Base-by-base conservation (phyloP, 2,888 invertebrate species). In the Melitaea athalia region DNA sequence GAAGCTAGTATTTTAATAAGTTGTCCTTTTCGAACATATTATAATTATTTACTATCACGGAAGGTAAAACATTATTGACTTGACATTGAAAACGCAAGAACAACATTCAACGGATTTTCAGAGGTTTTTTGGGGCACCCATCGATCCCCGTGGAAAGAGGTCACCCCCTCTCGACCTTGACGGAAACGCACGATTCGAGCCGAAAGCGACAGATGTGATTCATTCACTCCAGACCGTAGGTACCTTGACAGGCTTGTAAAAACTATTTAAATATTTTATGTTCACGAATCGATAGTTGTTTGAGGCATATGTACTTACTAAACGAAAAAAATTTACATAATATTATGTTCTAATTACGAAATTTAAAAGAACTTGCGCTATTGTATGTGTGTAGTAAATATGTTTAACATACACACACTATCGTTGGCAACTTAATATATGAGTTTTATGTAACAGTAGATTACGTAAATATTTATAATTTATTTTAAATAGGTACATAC, bases 81-180 rank as follows among this genome's bases (percentile, higher is more conserved):
- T 91, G 92, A 91, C 92, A 92, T 92, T 92, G 92, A 92, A 91
- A 91, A 87, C 80, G 83, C 83, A 84, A 81, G 74, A 72, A 73
- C 80, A n/a, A 49, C n/a, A 80, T 79, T 79, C 81, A 81, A 82
- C 84, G 81, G 80, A 84, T 82, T 81, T 82, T 81, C 76, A 75
- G 85, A 86, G 86, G 85, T 81, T 81, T 79, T 79, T 79, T 79
- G 80, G 84, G 82, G 87, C 85, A 84, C 86, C 89, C 92, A 93
- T 93, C 92, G 93, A 93, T 92, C 89, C 86, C 80, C 81, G 82
- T 83, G 85, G 85, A 88, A 91, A 81, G 88, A 85, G 86, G 89
- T 86, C 90, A 79, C 78, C 81, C 81, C 82, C 79, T 78, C 77
- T 60, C 83, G 88, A 89, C 89, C 90, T 90, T 91, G 89, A 53